Conservation (phyloP, 2,797 vertebrate species). For the Chanos chanos region DNA sequence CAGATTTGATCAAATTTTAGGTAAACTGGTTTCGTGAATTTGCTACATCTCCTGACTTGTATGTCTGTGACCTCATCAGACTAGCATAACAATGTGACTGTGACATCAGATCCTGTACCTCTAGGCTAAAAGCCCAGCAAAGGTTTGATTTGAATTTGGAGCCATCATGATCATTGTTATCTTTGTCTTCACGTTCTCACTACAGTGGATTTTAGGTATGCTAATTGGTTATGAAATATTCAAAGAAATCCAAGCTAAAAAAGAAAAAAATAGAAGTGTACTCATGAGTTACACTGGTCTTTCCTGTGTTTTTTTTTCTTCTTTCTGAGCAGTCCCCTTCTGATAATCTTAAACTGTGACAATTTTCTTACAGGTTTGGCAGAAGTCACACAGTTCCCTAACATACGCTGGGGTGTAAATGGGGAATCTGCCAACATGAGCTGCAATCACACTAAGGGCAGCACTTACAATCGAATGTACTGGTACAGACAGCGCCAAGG, state of each 20-base stretch:
- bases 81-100: slow-evolving; percentile 1
- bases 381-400: slow-evolving; percentile 34
- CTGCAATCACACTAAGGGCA: slow-evolving; percentile 46
- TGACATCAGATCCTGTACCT: not conserved
- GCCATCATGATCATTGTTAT: not conserved
- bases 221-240: not conserved
- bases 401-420: not conserved
- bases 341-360: too few species aligned
- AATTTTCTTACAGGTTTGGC: slow-evolving; percentile 14
- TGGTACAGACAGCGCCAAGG: slow-evolving; percentile 57
- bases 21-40: too few species aligned
- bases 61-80: too few species aligned
- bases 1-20: too few species aligned
- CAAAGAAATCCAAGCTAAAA: too few species aligned
- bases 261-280: too few species aligned
- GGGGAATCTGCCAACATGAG: slow-evolving; percentile 33
- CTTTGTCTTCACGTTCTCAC: not conserved
- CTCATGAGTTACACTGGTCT: too few species aligned
- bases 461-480: slow-evolving; percentile 22
- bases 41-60: too few species aligned
- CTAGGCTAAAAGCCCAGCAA: not conserved
- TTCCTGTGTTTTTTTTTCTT: too few species aligned
- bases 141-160: not conserved
- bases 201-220: slow-evolving; percentile 13
- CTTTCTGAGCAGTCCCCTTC: too few species aligned